Evolutionary conservation across 2,797 vertebrate genomes (phyloP), one percentile per base, ranked within the genome.

Genomic region (Sciurus vulgaris): DNA sequence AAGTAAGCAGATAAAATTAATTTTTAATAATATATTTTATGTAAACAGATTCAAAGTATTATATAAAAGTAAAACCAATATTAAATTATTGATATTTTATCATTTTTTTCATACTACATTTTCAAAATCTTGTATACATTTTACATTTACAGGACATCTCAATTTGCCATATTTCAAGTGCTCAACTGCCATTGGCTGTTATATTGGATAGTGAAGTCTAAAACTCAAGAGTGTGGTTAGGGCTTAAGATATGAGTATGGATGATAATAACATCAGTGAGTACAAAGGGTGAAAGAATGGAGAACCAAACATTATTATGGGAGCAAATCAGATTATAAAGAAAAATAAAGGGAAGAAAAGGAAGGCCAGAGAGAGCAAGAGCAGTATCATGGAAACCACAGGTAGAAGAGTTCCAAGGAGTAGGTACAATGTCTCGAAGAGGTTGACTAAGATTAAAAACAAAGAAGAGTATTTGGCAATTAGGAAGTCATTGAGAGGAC

Each of bases 21-120:
- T 33, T 89, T 93, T 69, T 81, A 70, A 33, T 74, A 78, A 47
- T 78, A 35, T 24, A 67, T 81, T 90, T 93, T 65, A 81, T 89
- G 79, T 93, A 91, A 85, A 56, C 5, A 73, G 59, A 69, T 84
- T 59, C 2, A 81, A 94, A 97, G n/a, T 86, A 92, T 67, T 70
- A 90, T 38, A 85, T 65, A 10, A 91, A 92, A 67, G 22, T 77
- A 41, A 44, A 81, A 30, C 22, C n/a, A 92, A 65, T 47, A 76
- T 61, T 85, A 84, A 69, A 54, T 74, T 49, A 72, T 13, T 91
- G 8, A 88, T n/a, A 38, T 96, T 91, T 84, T 76, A 44, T 72
- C 13, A 69, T 35, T 56, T 54, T 38, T 56, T 89, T 82, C 67
- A 82, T 59, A 65, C 0, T 7, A 10, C 41, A 9, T 82, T 14